Evolutionary conservation across 2,113 vertebrate species (phyloP).

Genomic region (Tragelaphus imberbis): DNA sequence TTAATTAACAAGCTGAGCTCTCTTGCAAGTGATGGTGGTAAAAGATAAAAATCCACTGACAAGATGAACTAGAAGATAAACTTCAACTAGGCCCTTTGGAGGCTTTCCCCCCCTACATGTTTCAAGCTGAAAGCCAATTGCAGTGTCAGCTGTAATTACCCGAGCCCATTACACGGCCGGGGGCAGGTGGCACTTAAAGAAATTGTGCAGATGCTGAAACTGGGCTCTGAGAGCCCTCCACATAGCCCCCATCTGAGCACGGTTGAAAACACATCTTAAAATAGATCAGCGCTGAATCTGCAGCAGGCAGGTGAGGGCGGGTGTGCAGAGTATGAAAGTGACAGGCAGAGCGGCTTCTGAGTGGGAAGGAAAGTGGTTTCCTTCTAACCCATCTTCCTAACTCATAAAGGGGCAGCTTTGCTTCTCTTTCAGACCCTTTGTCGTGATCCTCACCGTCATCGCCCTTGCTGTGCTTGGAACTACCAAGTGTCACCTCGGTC

Average conservation of each 20-base stretch:
- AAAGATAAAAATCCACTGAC: not conserved
- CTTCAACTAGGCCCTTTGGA: not conserved
- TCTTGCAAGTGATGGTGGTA: not conserved
- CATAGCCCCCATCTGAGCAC: not conserved
- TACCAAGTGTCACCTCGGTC: not conserved
- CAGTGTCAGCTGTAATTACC: not conserved
- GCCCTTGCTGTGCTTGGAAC: not conserved
- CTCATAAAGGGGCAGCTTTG: not conserved
- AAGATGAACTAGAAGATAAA: not conserved
- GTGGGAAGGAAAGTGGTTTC: not conserved
- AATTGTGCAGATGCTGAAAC: not conserved
- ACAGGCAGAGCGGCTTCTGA: fast-evolving
- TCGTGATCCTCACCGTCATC: fast-evolving
- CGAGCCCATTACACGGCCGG: not conserved
- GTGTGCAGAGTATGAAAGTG: not conserved
- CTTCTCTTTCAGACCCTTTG: not conserved
- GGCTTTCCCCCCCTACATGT: not conserved
- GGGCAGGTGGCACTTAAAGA: not conserved
- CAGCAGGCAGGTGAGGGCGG: not conserved
- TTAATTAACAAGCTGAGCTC: not conserved
- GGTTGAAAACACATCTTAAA: not conserved
- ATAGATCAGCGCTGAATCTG: not conserved
- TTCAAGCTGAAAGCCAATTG: not conserved
- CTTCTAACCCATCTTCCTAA: not conserved
- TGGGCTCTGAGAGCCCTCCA: not conserved